phyloP scores from a whole-genome alignment of 2,797 vertebrate species.

The Kryptolebias ocellatus region DNA sequence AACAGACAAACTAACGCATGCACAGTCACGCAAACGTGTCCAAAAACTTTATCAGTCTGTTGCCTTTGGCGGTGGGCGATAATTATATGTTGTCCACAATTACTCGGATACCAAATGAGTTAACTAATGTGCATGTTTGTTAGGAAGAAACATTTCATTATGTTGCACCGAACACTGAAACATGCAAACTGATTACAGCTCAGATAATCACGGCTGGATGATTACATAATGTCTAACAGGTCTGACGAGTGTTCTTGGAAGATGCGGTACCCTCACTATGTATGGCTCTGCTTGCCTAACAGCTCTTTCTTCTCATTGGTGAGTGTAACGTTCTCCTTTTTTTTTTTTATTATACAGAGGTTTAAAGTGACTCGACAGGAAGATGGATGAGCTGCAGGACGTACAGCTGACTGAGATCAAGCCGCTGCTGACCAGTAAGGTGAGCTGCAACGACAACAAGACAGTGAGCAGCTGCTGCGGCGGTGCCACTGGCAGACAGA shows the following conservation, averaged over 20 bases:
- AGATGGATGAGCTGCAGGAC: constrained; percentile 96
- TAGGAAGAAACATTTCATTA: background rate
- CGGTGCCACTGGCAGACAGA: background rate
- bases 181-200: constrained; percentile 3
- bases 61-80: too few relatives aligned
- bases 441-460: constrained; percentile 63
- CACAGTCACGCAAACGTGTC: too few relatives aligned
- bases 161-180: background rate
- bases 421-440: constrained; percentile 94
- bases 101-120: too few relatives aligned
- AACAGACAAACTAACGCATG: too few relatives aligned
- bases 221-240: constrained; percentile 2
- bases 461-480: background rate
- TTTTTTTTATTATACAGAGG: constrained; percentile 28
- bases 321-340: constrained; percentile 4
- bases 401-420: constrained; percentile 97
- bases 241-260: background rate
- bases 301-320: background rate
- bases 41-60: too few relatives aligned
- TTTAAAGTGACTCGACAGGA: constrained; percentile 60
- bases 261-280: background rate
- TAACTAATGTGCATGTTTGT: too few relatives aligned
- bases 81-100: too few relatives aligned
- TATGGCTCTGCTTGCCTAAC: background rate
- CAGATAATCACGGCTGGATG: background rate